These are phyloP conservation scores for Athene noctua DNA, from an alignment of 2,113 vertebrate genomes.

Conservation along the genomic window DNA sequence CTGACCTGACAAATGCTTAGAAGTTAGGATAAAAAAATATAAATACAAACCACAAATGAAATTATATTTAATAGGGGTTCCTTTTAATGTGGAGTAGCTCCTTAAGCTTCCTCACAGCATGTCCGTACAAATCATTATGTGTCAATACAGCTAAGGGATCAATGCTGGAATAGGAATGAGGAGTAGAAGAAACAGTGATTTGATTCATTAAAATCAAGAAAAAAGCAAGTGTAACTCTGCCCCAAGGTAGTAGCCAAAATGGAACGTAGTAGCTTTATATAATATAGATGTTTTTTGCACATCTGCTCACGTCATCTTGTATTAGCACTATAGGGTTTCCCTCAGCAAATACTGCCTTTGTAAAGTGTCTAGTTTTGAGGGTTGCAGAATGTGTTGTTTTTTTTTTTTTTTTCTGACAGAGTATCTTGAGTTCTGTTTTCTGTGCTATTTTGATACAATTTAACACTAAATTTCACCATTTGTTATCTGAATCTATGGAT, in stretches of 20 bases:
- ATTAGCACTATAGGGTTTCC: neutral
- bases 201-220: neutral
- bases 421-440: neutral
- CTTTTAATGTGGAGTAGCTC: neutral
- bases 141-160: neutral
- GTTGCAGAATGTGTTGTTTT: neutral
- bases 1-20: neutral
- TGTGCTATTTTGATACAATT: neutral
- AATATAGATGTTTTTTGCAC: neutral
- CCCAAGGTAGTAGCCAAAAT: neutral
- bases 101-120: neutral
- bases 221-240: neutral
- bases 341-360: neutral
- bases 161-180: neutral
- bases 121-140: neutral
- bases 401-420: neutral
- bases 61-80: neutral
- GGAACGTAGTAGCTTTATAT: neutral
- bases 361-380: neutral
- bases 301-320: neutral
- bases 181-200: neutral
- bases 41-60: neutral
- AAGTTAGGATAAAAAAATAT: neutral
- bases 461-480: neutral
- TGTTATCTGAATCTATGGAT: neutral